phyloP scores from a whole-genome alignment of 1,140 invertebrate species.

The Pachypsylla venusta region DNA sequence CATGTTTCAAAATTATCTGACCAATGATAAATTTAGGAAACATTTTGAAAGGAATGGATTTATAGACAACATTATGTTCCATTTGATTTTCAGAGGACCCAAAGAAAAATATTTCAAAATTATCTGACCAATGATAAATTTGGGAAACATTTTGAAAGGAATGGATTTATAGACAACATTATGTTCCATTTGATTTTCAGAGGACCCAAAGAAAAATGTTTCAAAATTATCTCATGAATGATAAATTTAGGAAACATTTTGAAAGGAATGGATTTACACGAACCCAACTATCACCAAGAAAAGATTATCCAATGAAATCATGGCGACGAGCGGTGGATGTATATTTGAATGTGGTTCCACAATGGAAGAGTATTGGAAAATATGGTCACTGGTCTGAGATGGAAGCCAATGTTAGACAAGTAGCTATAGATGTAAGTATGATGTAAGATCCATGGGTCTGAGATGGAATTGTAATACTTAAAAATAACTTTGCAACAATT shows the following conservation, averaged over 20 bases:
- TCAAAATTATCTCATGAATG: neutral
- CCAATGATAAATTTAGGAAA: too few relatives aligned
- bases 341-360: neutral
- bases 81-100: too few relatives aligned
- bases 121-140: too few relatives aligned
- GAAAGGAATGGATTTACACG: neutral
- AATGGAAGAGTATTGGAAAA: neutral
- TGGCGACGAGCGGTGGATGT: neutral
- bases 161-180: too few relatives aligned
- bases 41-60: too few relatives aligned
- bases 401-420: neutral
- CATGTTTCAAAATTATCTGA: too few relatives aligned
- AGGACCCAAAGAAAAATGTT: neutral
- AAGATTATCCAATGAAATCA: neutral
- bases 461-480: neutral
- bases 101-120: too few relatives aligned
- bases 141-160: too few relatives aligned
- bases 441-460: neutral
- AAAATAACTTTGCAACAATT: neutral
- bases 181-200: too few relatives aligned
- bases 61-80: too few relatives aligned
- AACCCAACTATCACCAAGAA: neutral
- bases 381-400: neutral
- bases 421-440: conserved; percentile 2
- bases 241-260: neutral